phyloP scores from a whole-genome alignment of 1,140 invertebrate species.

The Pectinophora gossypiella region DNA sequence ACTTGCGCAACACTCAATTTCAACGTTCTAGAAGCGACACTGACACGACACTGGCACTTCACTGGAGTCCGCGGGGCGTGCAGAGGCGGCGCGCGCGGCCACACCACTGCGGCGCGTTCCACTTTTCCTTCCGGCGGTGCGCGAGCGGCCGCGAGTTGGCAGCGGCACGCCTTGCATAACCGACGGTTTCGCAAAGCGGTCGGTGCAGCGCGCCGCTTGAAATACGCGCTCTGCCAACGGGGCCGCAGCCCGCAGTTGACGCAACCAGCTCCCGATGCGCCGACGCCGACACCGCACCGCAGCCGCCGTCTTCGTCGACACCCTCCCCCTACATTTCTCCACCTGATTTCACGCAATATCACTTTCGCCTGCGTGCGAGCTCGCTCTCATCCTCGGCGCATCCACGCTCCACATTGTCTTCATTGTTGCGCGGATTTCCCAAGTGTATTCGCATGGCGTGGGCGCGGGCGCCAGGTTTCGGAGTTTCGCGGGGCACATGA shows the following conservation, averaged over 20 bases:
- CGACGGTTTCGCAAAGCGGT: slow-evolving; percentile 65
- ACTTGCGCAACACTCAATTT: slow-evolving; percentile 62
- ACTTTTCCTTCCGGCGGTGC: slow-evolving; percentile 72
- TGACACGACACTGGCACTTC: slow-evolving; percentile 67
- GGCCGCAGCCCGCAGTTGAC: slow-evolving; percentile 37
- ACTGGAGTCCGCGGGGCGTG: slow-evolving; percentile 55
- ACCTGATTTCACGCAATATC: slow-evolving; percentile 51
- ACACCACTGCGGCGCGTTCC: slow-evolving; percentile 68
- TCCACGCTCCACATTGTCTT: slow-evolving; percentile 27
- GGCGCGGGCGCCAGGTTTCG: slow-evolving; percentile 2
- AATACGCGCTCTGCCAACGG: slow-evolving; percentile 54
- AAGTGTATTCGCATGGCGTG: neutral
- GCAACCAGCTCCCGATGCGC: slow-evolving; percentile 31
- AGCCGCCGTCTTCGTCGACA: slow-evolving; percentile 23
- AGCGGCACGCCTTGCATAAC: slow-evolving; percentile 69
- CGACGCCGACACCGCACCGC: slow-evolving; percentile 6
- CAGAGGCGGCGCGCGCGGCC: slow-evolving; percentile 61
- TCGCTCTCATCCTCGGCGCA: slow-evolving; percentile 54
- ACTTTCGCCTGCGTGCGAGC: slow-evolving; percentile 53
- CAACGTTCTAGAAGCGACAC: slow-evolving; percentile 69
- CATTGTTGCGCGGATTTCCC: slow-evolving; percentile 1
- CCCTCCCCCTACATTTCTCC: slow-evolving; percentile 39
- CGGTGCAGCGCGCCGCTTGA: slow-evolving; percentile 61
- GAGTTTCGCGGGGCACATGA: slow-evolving; percentile 22
- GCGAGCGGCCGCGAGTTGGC: slow-evolving; percentile 64